These are phyloP conservation scores for Cherax destructor DNA, from an alignment of 1,140 invertebrate species.

Conservation along the genomic window DNA sequence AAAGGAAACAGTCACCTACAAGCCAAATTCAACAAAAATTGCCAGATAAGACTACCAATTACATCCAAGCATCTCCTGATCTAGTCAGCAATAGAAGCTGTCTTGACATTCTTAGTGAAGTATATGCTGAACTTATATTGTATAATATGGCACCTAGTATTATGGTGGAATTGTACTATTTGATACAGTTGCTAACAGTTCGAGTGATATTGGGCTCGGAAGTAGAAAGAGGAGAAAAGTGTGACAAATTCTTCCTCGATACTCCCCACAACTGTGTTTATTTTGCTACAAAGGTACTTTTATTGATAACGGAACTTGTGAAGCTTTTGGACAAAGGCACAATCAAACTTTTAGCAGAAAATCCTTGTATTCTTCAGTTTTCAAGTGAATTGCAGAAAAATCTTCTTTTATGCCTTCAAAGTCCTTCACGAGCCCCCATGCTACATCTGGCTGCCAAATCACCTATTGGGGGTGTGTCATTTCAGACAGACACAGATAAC, in stretches of 20 bases:
- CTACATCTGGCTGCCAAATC: constrained; percentile 69
- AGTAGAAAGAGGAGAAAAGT: not conserved
- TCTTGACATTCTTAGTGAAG: constrained; percentile 74
- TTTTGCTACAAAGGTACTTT: constrained; percentile 79
- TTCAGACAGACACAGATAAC: constrained; percentile 81
- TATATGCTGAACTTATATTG: constrained; percentile 76
- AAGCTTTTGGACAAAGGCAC: constrained; percentile 78
- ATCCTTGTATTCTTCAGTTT: constrained; percentile 77
- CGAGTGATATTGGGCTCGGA: not conserved
- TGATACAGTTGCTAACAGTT: constrained; percentile 78
- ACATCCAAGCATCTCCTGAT: constrained; percentile 24
- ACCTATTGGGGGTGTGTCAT: constrained; percentile 66
- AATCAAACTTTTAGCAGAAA: constrained; percentile 77
- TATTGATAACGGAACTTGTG: constrained; percentile 76
- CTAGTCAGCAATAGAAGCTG: constrained; percentile 30
- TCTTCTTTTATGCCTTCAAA: constrained; percentile 73
- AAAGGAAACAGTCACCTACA: constrained; percentile 2
- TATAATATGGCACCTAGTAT: constrained; percentile 79
- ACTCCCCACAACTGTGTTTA: constrained; percentile 80
- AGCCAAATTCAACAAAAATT: not conserved
- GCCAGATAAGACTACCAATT: not conserved
- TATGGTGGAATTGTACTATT: constrained; percentile 80
- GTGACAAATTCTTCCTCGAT: constrained; percentile 28
- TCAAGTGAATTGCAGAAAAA: constrained; percentile 76
- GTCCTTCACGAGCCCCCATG: constrained; percentile 51